A percentile compares a stretch with the other conserved stretches of the same genome.
phyloP scores from a whole-genome alignment of 2,113 vertebrate species.

The Ophthalmolycus amberensis region DNA sequence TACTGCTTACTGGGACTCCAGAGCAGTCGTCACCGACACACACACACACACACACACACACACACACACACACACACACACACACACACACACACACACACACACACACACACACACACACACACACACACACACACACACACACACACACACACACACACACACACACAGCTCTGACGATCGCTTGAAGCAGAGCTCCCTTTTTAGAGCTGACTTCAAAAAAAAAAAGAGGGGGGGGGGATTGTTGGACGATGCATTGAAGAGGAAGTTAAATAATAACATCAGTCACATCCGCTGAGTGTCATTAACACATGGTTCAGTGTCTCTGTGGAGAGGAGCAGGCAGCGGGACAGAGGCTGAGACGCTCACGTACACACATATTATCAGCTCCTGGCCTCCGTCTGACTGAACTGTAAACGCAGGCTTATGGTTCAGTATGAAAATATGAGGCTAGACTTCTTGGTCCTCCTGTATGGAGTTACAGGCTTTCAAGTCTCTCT shows the following conservation, averaged over 20 bases:
- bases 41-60: neutral
- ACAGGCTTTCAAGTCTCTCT: neutral
- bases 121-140: neutral
- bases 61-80: neutral
- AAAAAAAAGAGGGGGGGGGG: constrained; percentile 6
- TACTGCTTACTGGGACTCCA: neutral
- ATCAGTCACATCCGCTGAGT: neutral
- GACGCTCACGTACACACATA: too few species aligned
- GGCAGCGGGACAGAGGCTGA: too few species aligned
- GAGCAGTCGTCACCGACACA: neutral
- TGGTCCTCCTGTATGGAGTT: neutral
- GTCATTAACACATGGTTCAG: constrained; percentile 3
- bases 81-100: neutral
- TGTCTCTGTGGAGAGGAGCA: neutral
- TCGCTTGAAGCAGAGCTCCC: constrained; percentile 20
- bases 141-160: too few species aligned
- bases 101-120: neutral
- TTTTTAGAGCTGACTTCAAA: constrained; percentile 22
- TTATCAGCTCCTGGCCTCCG: neutral
- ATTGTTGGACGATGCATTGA: neutral
- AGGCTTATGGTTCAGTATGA: neutral
- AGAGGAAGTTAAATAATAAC: constrained; percentile 10
- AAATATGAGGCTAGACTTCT: neutral
- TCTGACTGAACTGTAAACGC: neutral
- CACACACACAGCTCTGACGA: constrained; percentile 41